Evolutionary conservation across 2,113 vertebrate species (phyloP).

Genomic region (Oostethus manadensis): DNA sequence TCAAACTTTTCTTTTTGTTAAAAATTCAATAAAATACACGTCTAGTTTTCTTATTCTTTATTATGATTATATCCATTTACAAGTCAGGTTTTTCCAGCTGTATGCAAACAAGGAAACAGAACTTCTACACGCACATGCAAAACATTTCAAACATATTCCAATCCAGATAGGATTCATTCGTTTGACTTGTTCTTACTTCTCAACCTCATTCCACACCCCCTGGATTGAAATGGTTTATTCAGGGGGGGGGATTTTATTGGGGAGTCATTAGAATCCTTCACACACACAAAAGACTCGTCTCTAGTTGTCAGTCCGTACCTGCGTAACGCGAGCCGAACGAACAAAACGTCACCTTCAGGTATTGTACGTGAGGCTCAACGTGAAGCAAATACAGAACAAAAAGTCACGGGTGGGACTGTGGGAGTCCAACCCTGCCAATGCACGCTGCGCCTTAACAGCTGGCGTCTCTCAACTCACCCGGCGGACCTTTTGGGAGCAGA

Average conservation of each 20-base stretch:
- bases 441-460: conserved; percentile 5
- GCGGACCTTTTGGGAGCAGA: conserved; percentile 17
- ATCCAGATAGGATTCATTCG: background rate
- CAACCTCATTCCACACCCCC: background rate
- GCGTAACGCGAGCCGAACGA: conserved; percentile 99
- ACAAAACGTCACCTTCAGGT: conserved; percentile 99
- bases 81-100: conserved; percentile 29
- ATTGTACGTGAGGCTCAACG: conserved; percentile 99
- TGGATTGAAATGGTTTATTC: background rate
- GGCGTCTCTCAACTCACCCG: background rate
- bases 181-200: background rate
- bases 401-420: conserved; percentile 16
- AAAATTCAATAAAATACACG: background rate
- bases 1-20: background rate
- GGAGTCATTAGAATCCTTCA: background rate
- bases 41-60: background rate
- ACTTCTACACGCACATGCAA: background rate
- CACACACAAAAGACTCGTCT: conserved; percentile 4
- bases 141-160: background rate
- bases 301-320: conserved; percentile 83
- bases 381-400: conserved; percentile 87
- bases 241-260: background rate
- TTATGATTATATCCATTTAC: conserved; percentile 3
- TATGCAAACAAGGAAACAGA: conserved; percentile 53
- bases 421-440: background rate